A percentile compares a stretch with the other conserved stretches of the same genome.
Evolutionary conservation across 2,113 vertebrate genomes (phyloP).

Genomic region (Fregata magnificens): DNA sequence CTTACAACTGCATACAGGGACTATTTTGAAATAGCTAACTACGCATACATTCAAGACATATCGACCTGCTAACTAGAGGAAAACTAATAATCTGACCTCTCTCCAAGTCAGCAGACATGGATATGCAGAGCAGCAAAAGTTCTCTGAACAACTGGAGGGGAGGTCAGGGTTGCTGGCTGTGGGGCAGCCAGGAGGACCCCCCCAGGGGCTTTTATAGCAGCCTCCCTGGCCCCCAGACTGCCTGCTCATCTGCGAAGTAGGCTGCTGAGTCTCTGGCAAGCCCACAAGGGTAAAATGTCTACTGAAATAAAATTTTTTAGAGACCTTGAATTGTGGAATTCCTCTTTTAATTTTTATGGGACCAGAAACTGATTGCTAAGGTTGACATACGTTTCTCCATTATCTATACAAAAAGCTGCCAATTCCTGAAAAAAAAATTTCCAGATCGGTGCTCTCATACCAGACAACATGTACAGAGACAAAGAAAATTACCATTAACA

Average conservation of each 20-base stretch:
- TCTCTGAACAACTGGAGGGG: not conserved
- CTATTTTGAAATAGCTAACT: not conserved
- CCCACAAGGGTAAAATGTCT: not conserved
- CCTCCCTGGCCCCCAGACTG: accelerated
- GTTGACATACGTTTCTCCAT: not conserved
- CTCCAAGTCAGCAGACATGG: no score
- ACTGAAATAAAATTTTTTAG: not conserved
- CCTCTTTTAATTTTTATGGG: not conserved
- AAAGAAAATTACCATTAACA: not conserved
- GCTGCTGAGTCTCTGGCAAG: not conserved
- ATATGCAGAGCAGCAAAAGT: not conserved
- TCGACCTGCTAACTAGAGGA: not conserved
- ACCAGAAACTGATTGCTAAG: not conserved
- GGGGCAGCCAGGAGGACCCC: not conserved
- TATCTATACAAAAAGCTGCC: not conserved
- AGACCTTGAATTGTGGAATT: not conserved
- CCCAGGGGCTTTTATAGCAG: not conserved
- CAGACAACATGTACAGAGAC: not conserved
- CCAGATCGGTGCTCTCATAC: not conserved
- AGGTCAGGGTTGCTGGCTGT: not conserved
- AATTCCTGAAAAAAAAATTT: not conserved
- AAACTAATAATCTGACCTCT: not conserved
- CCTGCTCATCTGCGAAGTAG: not conserved
- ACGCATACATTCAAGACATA: not conserved
- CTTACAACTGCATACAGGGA: not conserved